These are phyloP conservation scores for Plutomurus gul DNA, from an alignment of 1,140 invertebrate genomes.

Conservation along the genomic window DNA sequence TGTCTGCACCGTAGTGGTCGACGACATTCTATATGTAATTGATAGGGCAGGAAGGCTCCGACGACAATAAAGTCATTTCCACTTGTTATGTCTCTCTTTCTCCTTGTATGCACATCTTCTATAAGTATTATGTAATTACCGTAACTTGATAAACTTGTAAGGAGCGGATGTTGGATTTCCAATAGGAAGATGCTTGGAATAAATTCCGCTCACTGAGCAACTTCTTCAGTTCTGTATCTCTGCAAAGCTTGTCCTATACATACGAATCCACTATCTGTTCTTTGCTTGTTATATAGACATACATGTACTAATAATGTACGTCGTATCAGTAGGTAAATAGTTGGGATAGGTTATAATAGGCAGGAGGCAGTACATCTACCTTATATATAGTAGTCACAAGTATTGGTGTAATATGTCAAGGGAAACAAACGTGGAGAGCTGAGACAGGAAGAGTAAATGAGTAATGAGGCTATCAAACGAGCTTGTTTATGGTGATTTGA, in stretches of 20 bases:
- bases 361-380: no score
- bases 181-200: background rate
- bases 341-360: no score
- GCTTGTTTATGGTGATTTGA: constrained; percentile 34
- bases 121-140: background rate
- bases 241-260: no score
- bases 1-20: no score
- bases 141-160: background rate
- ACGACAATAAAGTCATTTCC: no score
- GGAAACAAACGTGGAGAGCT: background rate
- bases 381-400: background rate
- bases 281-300: no score
- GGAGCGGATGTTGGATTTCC: background rate
- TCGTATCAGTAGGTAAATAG: background rate
- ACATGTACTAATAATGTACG: no score
- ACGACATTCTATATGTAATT: no score
- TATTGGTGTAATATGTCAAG: background rate
- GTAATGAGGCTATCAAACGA: constrained; percentile 15
- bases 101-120: background rate
- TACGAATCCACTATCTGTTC: no score
- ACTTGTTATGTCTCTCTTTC: no score
- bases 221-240: no score
- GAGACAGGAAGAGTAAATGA: background rate
- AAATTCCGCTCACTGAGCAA: background rate
- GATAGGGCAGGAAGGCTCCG: no score